phyloP scores from a whole-genome alignment of 1,140 invertebrate species.

The Acromyrmex charruanus region DNA sequence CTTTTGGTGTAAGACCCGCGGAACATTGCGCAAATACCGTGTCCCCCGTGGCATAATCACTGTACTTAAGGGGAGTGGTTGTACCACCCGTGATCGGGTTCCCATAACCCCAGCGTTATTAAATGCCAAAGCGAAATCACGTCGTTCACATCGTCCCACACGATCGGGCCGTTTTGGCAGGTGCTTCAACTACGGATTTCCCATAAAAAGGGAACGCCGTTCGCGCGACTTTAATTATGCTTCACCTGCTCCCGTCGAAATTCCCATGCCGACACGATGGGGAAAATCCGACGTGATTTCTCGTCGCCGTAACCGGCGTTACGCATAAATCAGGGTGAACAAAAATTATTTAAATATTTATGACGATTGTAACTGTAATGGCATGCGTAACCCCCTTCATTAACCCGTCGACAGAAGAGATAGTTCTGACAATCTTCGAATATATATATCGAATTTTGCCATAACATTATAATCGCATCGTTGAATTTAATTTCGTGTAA shows the following conservation, averaged over 20 bases:
- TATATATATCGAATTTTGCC: neutral
- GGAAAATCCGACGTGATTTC: slow-evolving; percentile 59
- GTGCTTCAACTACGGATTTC: slow-evolving; percentile 81
- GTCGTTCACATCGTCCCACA: slow-evolving; percentile 62
- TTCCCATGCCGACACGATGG: slow-evolving; percentile 57
- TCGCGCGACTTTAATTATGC: slow-evolving; percentile 68
- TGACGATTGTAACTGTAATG: slow-evolving; percentile 61
- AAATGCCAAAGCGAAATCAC: slow-evolving; percentile 75
- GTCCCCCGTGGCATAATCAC: slow-evolving; percentile 83
- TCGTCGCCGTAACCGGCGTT: slow-evolving; percentile 46
- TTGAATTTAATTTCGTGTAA: neutral
- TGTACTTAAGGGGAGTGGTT: slow-evolving; percentile 81
- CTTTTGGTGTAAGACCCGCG: slow-evolving; percentile 48
- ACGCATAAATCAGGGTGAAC: slow-evolving; percentile 59
- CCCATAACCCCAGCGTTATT: slow-evolving; percentile 82
- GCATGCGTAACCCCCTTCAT: slow-evolving; percentile 29
- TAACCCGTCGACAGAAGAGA: slow-evolving; percentile 30
- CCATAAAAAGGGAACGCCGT: slow-evolving; percentile 76
- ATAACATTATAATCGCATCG: neutral
- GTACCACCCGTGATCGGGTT: slow-evolving; percentile 82
- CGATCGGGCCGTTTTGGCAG: slow-evolving; percentile 78
- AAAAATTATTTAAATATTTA: slow-evolving; percentile 64
- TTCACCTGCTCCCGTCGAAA: slow-evolving; percentile 66
- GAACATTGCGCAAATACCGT: slow-evolving; percentile 80
- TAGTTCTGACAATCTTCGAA: slow-evolving; percentile 21